These are phyloP conservation scores for Accipiter cooperii DNA, from an alignment of 2,113 vertebrate species.

Conservation along the genomic window DNA sequence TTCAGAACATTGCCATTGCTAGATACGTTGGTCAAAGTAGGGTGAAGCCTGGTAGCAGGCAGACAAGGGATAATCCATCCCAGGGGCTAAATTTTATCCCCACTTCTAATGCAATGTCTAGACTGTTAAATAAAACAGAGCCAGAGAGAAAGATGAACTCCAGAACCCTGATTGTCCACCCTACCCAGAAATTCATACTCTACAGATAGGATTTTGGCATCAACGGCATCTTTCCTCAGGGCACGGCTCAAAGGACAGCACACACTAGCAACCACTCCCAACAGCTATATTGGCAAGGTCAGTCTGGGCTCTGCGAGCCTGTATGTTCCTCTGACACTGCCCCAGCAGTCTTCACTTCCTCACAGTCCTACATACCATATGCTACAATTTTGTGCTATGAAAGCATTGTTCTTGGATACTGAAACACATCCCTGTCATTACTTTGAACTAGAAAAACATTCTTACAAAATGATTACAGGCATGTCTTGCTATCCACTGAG, in stretches of 20 bases:
- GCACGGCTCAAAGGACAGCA: neutral
- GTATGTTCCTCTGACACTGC: neutral
- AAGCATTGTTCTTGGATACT: neutral
- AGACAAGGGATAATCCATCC: neutral
- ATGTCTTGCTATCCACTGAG: neutral
- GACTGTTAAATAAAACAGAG: neutral
- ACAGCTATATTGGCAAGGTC: neutral
- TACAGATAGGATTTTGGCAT: neutral
- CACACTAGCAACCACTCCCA: neutral
- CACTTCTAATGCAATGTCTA: neutral
- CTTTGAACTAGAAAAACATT: neutral
- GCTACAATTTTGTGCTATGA: neutral
- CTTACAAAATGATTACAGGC: no score
- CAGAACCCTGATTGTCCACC: neutral
- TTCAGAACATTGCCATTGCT: neutral
- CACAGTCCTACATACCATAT: neutral
- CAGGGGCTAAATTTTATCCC: neutral
- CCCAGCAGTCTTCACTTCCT: neutral
- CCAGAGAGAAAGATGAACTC: neutral
- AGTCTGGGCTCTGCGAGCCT: neutral
- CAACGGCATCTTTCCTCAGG: fast-evolving
- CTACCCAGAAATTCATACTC: no score
- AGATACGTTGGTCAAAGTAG: neutral
- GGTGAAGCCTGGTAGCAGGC: neutral
- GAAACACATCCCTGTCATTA: neutral